phyloP scores from a whole-genome alignment of 2,888 invertebrate genomes.

The Coenonympha glycerion region DNA sequence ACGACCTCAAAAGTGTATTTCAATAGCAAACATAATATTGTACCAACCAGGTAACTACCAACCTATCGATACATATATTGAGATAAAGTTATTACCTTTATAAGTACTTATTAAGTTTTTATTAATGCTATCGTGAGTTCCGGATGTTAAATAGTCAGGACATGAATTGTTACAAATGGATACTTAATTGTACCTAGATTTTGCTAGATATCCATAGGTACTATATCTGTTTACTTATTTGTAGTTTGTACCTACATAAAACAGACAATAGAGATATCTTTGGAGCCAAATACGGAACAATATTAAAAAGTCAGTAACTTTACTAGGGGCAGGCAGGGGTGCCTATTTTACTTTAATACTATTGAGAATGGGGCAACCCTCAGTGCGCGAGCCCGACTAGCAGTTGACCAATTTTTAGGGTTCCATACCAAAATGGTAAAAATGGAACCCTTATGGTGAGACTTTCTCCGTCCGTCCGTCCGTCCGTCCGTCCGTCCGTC shows the following conservation, averaged over 20 bases:
- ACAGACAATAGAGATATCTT: no score
- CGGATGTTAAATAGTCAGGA: slow-evolving; percentile 28
- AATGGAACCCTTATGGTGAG: no score
- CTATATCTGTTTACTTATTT: neutral
- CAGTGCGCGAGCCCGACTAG: no score
- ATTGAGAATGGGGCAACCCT: no score
- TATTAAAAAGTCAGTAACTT: no score
- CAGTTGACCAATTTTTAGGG: no score
- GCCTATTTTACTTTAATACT: no score
- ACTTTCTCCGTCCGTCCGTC: no score
- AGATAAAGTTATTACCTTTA: slow-evolving; percentile 5
- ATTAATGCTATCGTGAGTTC: slow-evolving; percentile 32
- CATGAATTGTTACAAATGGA: neutral
- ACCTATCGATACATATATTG: neutral
- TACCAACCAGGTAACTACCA: neutral
- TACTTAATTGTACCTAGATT: neutral
- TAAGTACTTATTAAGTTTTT: slow-evolving; percentile 12
- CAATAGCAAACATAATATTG: slow-evolving; percentile 22
- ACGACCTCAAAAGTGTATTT: slow-evolving; percentile 18
- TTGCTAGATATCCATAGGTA: neutral
- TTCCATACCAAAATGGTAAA: no score
- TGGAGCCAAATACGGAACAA: no score
- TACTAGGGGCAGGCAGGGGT: no score
- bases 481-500: no score
- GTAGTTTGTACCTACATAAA: neutral